Conservation (phyloP, 2,888 invertebrate species). For the Plemyria rubiginata region DNA sequence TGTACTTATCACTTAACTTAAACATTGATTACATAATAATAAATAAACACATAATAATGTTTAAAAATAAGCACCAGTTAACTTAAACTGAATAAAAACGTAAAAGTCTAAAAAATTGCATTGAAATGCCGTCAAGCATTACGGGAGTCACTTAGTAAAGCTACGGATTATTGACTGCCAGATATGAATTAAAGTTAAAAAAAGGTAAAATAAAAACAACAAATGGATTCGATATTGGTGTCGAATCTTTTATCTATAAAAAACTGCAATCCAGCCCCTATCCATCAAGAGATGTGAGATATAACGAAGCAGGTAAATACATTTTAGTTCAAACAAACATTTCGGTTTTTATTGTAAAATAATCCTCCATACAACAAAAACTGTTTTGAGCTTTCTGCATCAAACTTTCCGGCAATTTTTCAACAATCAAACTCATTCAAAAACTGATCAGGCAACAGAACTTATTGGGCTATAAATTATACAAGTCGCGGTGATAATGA, state of each 20-base stretch:
- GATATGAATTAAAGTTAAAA: not conserved
- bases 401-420: not conserved
- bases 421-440: not conserved
- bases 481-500: too few species aligned
- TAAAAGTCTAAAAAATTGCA: slow-evolving; percentile 24
- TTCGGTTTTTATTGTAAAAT: too few species aligned
- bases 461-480: too few species aligned
- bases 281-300: too few species aligned
- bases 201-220: too few species aligned
- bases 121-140: slow-evolving; percentile 27
- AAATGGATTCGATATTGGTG: too few species aligned
- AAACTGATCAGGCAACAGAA: too few species aligned
- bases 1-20: slow-evolving; percentile 48
- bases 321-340: too few species aligned
- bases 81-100: slow-evolving; percentile 40
- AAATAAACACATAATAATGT: slow-evolving; percentile 50
- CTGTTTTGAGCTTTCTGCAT: not conserved
- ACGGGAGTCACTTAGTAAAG: slow-evolving; percentile 19
- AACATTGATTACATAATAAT: slow-evolving; percentile 46
- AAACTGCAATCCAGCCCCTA: too few species aligned
- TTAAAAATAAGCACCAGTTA: slow-evolving; percentile 52
- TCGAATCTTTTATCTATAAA: too few species aligned
- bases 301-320: too few species aligned
- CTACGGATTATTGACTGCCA: slow-evolving; percentile 2
- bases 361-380: too few species aligned